phyloP scores from a whole-genome alignment of 37 sponge, comb jelly and placozoan species.

The Bolinopsis microptera region DNA sequence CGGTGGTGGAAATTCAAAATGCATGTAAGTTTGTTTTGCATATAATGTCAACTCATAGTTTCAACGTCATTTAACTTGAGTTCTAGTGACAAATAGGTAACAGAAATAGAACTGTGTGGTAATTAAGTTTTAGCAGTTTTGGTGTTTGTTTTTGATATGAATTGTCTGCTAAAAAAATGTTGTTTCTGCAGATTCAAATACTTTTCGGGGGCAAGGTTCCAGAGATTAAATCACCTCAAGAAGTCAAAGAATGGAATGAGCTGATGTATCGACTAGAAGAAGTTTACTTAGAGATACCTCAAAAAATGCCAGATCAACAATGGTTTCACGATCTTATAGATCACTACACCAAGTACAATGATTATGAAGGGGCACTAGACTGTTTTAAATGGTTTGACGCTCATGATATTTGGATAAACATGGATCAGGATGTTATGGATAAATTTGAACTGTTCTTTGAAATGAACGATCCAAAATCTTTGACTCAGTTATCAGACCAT shows the following conservation, averaged over 20 bases:
- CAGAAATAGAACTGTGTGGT: no score
- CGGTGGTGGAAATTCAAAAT: constrained; percentile 21
- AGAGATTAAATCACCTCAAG: constrained; percentile 4
- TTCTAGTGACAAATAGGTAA: no score
- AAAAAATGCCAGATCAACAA: constrained; percentile 26
- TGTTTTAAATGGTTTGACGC: constrained; percentile 23
- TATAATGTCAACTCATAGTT: no score
- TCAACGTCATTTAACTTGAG: no score
- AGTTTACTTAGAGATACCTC: constrained; percentile 45
- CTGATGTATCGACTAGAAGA: constrained; percentile 62
- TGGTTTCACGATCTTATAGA: constrained; percentile 42
- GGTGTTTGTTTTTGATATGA: no score
- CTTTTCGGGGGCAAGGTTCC: constrained; percentile 2
- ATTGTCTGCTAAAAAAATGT: no score
- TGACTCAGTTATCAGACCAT: constrained; percentile 18
- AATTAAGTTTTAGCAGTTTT: no score
- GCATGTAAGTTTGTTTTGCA: not conserved
- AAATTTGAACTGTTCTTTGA: constrained; percentile 37
- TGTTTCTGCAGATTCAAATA: constrained; percentile 3
- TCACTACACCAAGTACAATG: constrained; percentile 53
- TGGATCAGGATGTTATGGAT: constrained; percentile 61
- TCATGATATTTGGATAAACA: constrained; percentile 65
- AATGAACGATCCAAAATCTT: constrained; percentile 40
- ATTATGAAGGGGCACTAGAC: constrained; percentile 22
- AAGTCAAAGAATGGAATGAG: constrained; percentile 25